Percentiles rank a stretch among this genome's conserved stretches.
Conservation (phyloP, 2,888 invertebrate species). For the Ephialtes manifestator region DNA sequence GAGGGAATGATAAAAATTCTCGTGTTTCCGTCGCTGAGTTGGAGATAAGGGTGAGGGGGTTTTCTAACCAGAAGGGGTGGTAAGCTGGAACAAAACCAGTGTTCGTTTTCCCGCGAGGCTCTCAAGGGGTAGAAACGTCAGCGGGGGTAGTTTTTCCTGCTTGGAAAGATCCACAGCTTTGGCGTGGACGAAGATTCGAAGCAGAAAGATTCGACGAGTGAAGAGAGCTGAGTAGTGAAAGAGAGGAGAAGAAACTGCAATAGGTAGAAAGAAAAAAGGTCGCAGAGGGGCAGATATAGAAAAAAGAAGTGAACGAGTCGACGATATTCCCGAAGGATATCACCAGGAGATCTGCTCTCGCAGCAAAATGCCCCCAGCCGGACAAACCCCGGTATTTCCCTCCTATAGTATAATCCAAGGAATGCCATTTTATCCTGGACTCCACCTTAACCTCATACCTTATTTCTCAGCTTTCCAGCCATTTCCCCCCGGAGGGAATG, state of each 20-base stretch:
- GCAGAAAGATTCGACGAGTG: conserved; percentile 8
- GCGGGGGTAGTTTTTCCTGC: conserved; percentile 8
- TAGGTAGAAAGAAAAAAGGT: conserved; percentile 37
- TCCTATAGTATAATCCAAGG: conserved; percentile 65
- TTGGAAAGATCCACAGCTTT: background rate
- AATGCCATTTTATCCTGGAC: conserved; percentile 51
- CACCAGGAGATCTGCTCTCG: conserved; percentile 65
- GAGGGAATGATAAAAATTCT: conserved; percentile 47
- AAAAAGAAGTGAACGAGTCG: conserved; percentile 57
- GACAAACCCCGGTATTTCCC: conserved; percentile 60
- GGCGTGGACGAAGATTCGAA: conserved; percentile 18
- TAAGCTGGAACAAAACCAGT: conserved; percentile 45
- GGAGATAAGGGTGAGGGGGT: background rate
- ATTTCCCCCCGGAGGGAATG: background rate
- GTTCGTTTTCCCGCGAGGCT: conserved; percentile 47
- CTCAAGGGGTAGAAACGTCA: conserved; percentile 40
- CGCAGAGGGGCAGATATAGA: conserved; percentile 24
- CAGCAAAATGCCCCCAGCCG: conserved; percentile 66
- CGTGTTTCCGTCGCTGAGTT: conserved; percentile 10
- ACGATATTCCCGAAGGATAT: conserved; percentile 67
- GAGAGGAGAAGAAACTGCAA: conserved; percentile 4
- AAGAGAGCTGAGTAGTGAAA: conserved; percentile 4
- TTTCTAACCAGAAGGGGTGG: background rate
- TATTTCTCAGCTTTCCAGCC: conserved; percentile 23
- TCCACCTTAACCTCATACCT: conserved; percentile 33